A percentile compares a stretch with the other conserved stretches of the same genome.
Evolutionary conservation across 64 coral and sea anemone species (phyloP).

Genomic region (Cladopsammia gracilis): DNA sequence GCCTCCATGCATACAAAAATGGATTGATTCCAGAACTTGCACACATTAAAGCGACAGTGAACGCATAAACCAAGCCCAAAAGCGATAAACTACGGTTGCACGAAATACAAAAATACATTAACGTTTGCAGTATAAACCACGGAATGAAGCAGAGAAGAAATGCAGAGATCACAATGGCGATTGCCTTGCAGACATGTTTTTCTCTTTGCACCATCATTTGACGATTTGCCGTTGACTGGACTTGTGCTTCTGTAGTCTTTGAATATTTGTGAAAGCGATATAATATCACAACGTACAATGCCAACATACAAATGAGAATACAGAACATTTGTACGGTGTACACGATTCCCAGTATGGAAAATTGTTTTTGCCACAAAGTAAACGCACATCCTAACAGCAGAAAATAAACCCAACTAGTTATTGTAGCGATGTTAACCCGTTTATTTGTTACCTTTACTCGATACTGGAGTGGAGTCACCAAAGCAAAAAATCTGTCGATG

Average conservation of each 20-base stretch:
- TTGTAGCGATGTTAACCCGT: no score
- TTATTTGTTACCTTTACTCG: constrained; percentile 12
- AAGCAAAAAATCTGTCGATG: constrained; percentile 36
- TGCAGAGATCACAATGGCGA: background rate
- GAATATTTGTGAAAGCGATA: background rate
- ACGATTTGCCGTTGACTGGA: background rate
- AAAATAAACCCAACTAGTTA: constrained; percentile 21
- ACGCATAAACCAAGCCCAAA: background rate
- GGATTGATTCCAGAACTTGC: constrained; percentile 28
- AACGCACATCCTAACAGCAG: background rate
- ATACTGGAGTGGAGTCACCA: constrained; percentile 23
- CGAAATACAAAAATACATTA: background rate
- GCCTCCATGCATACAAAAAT: constrained; percentile 45
- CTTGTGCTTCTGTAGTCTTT: background rate
- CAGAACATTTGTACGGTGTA: background rate
- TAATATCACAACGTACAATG: background rate
- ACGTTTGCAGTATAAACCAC: background rate
- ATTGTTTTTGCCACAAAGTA: background rate
- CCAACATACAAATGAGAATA: background rate
- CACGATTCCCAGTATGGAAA: background rate
- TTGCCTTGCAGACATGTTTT: background rate
- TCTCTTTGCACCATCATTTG: background rate
- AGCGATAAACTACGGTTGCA: background rate
- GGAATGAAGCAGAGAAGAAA: background rate
- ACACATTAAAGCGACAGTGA: background rate